phyloP scores from a whole-genome alignment of 2,113 vertebrate genomes.

The Perca schrenkii region DNA sequence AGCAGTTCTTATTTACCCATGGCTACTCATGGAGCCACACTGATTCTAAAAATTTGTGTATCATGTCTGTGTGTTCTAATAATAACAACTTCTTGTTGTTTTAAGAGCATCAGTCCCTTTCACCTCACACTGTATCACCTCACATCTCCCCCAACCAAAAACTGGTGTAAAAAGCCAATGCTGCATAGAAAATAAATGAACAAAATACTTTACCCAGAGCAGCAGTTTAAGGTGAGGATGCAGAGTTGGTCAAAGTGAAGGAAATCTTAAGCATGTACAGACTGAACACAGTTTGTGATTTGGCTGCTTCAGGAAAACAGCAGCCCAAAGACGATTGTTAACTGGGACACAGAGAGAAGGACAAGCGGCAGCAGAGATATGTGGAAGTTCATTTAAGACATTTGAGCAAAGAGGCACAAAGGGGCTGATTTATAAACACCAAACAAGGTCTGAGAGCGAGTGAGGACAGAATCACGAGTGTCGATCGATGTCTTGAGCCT shows the following conservation, averaged over 20 bases:
- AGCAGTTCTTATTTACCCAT: not conserved
- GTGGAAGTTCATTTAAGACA: not conserved
- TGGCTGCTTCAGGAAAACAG: not conserved
- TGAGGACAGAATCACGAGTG: not conserved
- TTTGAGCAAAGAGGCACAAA: not conserved
- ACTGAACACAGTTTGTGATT: not conserved
- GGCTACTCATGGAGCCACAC: not conserved
- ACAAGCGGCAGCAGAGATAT: not conserved
- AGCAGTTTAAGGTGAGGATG: too few species aligned
- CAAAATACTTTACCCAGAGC: too few species aligned
- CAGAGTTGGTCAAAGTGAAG: not conserved
- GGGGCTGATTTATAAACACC: not conserved
- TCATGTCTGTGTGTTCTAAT: not conserved
- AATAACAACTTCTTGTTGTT: too few species aligned
- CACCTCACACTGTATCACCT: too few species aligned
- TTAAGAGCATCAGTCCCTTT: too few species aligned
- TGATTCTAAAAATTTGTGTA: not conserved
- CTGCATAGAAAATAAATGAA: too few species aligned
- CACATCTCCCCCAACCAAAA: too few species aligned
- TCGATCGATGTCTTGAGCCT: slow-evolving; percentile 10
- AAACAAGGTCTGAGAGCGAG: not conserved
- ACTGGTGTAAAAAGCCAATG: too few species aligned
- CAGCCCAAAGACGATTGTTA: not conserved
- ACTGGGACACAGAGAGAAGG: not conserved
- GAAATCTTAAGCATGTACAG: not conserved